Conservation (phyloP, 2,797 vertebrate species). For the Ibycter americanus region DNA sequence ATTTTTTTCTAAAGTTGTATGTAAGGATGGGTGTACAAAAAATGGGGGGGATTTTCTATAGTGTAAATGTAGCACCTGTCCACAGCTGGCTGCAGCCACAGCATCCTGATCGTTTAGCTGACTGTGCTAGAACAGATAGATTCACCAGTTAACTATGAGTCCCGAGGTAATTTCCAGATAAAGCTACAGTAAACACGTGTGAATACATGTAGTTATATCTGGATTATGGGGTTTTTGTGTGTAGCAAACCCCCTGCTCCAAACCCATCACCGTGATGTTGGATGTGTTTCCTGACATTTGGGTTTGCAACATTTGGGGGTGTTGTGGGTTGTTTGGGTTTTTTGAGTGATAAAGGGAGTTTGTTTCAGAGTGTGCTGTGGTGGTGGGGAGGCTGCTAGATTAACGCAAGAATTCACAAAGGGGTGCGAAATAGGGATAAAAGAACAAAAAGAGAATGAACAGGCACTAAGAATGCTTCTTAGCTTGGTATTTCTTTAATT, state of each 20-base stretch:
- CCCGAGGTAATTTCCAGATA: background rate
- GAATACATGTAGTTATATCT: background rate
- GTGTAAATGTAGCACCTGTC: background rate
- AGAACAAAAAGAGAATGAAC: background rate
- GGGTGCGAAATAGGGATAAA: background rate
- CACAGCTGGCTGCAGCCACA: background rate
- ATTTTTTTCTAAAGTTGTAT: background rate
- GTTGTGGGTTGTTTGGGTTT: background rate
- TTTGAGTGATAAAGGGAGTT: background rate
- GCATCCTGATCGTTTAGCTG: background rate
- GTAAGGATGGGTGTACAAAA: background rate
- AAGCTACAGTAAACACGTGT: background rate
- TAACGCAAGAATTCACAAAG: background rate
- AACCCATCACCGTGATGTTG: background rate
- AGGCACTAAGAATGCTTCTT: slow-evolving; percentile 1
- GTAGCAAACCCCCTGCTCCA: background rate
- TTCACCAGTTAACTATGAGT: background rate
- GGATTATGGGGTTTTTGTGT: background rate
- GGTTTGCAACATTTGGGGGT: background rate
- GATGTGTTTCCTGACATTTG: background rate
- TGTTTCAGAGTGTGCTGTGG: background rate
- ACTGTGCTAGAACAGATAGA: background rate
- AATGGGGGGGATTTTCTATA: background rate
- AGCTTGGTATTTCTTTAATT: slow-evolving; percentile 77
- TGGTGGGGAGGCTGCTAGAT: background rate